Base-by-base conservation (phyloP, 2,113 vertebrate species). In the Zosterops pallidus region DNA sequence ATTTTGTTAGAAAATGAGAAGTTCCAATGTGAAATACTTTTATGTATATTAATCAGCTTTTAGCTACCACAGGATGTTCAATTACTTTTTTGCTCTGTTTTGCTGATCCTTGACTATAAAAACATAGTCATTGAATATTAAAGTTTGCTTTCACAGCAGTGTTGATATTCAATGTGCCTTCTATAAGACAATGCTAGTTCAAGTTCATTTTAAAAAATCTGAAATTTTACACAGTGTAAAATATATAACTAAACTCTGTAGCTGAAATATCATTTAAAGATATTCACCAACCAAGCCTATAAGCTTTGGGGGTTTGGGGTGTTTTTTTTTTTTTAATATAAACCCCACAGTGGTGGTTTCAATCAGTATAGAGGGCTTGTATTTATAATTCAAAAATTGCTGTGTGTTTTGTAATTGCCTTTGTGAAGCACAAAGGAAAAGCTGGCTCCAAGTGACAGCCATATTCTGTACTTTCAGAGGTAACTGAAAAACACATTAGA, bases 71-170 rank as follows among this genome's bases (percentile, higher is more conserved):
- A 59, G 87, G 46, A 70, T 55, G 59, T 76, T 87, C 33, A 76
- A 18, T 90, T 79, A 49, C 52, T 69, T 87, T 89, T 91, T 57
- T 85, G 42, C 49, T 82, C 37, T 84, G 77, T 95, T 95, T 92
- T 84, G 57, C 77, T 85, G 70, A 90, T 67, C 72, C 22, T 77
- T 55, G 39, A 47, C 29, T 70, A 76, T 63, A 85, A 82, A 86
- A 79, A 50, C 20, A 17, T 46, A 67, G 39, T 86, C 50, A 56
- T 3, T 78, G 80, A 90, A 69, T 76, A 77, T 44, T 76, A 57
- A 39, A 89, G 28, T 84, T 95, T 76, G 14, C 46, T 79, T 89
- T 85, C 63, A 59, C 0, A 3, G 33, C 47, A 53, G 15, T 50
- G 49, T 41, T 87, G 33, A 49, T 86, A 64, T 65, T 83, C 57